phyloP scores from a whole-genome alignment of 2,888 invertebrate species.

The Pachydiplax longipennis region DNA sequence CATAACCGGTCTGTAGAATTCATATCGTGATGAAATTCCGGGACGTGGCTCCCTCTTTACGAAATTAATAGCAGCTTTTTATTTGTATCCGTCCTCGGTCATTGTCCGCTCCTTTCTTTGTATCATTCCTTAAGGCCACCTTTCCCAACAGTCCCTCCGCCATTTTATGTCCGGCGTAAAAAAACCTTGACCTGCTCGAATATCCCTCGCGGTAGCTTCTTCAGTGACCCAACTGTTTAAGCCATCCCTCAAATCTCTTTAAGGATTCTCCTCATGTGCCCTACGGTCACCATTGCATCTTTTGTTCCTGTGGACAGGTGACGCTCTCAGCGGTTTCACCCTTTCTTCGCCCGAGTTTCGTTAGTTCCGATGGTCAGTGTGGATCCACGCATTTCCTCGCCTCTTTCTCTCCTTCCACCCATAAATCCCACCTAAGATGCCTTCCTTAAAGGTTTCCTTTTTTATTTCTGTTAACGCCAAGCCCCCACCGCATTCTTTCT shows the following conservation, averaged over 20 bases:
- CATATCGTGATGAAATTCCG: too few species aligned
- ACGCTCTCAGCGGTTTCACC: background rate
- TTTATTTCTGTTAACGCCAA: too few species aligned
- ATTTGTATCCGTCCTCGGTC: too few species aligned
- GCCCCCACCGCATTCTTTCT: too few species aligned
- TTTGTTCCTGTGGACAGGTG: background rate
- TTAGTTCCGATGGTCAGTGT: background rate
- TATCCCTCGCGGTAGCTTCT: background rate
- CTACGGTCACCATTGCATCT: background rate
- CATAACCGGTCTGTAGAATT: too few species aligned
- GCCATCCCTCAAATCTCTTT: background rate
- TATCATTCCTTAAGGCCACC: background rate
- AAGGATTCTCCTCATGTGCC: background rate
- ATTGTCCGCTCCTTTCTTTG: too few species aligned
- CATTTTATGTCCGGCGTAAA: background rate
- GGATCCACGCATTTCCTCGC: background rate
- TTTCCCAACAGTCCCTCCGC: background rate
- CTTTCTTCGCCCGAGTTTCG: background rate
- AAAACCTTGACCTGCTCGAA: constrained; percentile 1
- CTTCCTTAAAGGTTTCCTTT: too few species aligned
- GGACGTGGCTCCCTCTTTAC: background rate
- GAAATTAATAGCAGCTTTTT: background rate
- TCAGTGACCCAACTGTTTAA: background rate
- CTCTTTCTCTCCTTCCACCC: too few species aligned
- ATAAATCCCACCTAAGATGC: too few species aligned